Base-by-base conservation (phyloP, 1,140 invertebrate species). In the Chrysoperla carnea region DNA sequence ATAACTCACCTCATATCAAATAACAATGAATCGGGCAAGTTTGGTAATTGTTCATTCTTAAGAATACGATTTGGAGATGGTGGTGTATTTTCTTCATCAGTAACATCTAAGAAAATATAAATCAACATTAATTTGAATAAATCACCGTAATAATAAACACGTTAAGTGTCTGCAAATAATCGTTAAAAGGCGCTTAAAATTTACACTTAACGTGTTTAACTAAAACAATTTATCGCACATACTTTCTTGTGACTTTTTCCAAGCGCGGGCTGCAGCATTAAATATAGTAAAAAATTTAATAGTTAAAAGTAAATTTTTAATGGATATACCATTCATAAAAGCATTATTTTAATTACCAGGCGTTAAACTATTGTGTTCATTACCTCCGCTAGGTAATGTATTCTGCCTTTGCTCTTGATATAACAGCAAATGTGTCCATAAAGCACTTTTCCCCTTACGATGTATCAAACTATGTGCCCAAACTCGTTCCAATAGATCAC, bases 401-500 rank as follows among this genome's bases (percentile, higher is more conserved):
- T 78, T 76, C 46, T 90, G 84, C 52, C 92, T 84, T 37, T 84
- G 60, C 54, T 94, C 88, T 54, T 92, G 79, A 60, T 85, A 94
- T 60, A 84, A 85, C 1, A 79, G 73, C 9, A 96, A 66, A 59
- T 96, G 90, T 38, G 89, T 85, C 92, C 93, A 96, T 0, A 96
- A 64, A 0, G 90, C 86, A 7, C 89, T 94, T 64, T 94, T 94
- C 7, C 89, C 90, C 69, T 94, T 86, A 62, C 96, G 97, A 35
- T 81, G 83, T 57, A 94, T 89, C 12, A 98, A 61, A 0, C 94
- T 95, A 62, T 99, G 94, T 2, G 87, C 89, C 95, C 95, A 99
- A 36, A 99, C 86, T 48, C 95, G 73, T 64, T 99, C 96, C 9
- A 99, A 59, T 29, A 99, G 71, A 67, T 99, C 96, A 68, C 96